These are phyloP conservation scores for Carassius carassius DNA, from an alignment of 2,113 vertebrate genomes.

Conservation along the genomic window DNA sequence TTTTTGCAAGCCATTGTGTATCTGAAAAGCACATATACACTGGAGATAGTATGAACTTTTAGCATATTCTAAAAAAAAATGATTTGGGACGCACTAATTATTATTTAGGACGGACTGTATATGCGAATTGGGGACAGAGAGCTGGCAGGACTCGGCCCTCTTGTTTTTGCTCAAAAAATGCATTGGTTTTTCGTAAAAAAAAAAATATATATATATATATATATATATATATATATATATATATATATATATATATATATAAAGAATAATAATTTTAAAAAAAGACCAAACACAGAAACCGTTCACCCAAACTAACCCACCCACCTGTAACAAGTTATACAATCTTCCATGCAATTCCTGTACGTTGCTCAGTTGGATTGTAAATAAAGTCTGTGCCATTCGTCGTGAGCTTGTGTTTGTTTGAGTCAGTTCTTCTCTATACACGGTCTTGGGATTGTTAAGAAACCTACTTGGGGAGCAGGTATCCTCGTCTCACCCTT, in stretches of 20 bases:
- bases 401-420: neutral
- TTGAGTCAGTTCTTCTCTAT: conserved; percentile 7
- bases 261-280: neutral
- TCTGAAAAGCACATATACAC: neutral
- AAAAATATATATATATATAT: no score
- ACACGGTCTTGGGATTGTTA: neutral
- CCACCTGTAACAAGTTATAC: conserved; percentile 2
- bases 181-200: neutral
- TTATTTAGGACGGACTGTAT: neutral
- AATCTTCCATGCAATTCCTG: neutral
- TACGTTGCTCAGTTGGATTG: neutral
- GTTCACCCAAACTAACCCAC: neutral
- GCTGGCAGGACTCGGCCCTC: neutral
- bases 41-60: neutral
- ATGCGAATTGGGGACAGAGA: neutral
- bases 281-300: neutral
- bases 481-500: conserved; percentile 63
- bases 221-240: no score
- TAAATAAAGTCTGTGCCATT: neutral
- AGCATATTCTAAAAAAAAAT: neutral
- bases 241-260: no score
- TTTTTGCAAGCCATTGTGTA: no score
- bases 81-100: neutral
- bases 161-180: neutral
- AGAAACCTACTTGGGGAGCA: neutral